Evolutionary conservation across 2,797 vertebrate genomes (phyloP).

Genomic region (Crocidura indochinensis): DNA sequence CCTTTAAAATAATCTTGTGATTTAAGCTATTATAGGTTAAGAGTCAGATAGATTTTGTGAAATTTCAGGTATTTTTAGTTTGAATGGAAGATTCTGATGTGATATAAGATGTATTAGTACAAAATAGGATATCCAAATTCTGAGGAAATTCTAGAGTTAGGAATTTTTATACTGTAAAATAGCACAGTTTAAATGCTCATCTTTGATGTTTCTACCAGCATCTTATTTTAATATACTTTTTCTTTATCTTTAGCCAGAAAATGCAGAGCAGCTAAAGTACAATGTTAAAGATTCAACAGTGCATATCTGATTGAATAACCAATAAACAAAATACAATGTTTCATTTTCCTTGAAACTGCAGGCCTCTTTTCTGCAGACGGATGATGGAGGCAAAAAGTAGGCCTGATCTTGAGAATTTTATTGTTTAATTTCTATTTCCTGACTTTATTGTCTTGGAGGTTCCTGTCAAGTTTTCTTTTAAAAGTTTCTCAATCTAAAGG

Average conservation of each 20-base stretch:
- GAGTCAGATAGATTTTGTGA: slow-evolving; percentile 40
- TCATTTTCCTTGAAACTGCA: slow-evolving; percentile 65
- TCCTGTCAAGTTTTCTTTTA: not conserved
- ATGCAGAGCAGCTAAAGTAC: slow-evolving; percentile 64
- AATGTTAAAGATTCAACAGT: slow-evolving; percentile 73
- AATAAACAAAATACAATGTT: slow-evolving; percentile 80
- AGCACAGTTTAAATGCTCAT: slow-evolving; percentile 56
- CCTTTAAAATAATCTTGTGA: not conserved
- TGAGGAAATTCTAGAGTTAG: slow-evolving; percentile 59
- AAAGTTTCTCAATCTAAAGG: not conserved
- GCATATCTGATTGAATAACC: slow-evolving; percentile 79
- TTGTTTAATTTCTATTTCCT: slow-evolving; percentile 15
- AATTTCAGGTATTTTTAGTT: slow-evolving; percentile 42
- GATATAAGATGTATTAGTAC: slow-evolving; percentile 41
- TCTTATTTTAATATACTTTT: slow-evolving; percentile 83
- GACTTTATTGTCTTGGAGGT: not conserved
- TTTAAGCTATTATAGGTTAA: slow-evolving; percentile 5
- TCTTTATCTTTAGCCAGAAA: slow-evolving; percentile 77
- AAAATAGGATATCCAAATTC: slow-evolving; percentile 60
- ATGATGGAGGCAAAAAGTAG: slow-evolving; percentile 27
- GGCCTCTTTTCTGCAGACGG: slow-evolving; percentile 58
- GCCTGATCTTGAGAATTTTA: slow-evolving; percentile 13
- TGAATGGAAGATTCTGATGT: slow-evolving; percentile 22
- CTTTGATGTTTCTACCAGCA: slow-evolving; percentile 80
- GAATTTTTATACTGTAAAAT: slow-evolving; percentile 57